Evolutionary conservation across 2,113 vertebrate genomes (phyloP), one percentile per base, ranked within the genome.

Genomic region (Hypanus sabinus): DNA sequence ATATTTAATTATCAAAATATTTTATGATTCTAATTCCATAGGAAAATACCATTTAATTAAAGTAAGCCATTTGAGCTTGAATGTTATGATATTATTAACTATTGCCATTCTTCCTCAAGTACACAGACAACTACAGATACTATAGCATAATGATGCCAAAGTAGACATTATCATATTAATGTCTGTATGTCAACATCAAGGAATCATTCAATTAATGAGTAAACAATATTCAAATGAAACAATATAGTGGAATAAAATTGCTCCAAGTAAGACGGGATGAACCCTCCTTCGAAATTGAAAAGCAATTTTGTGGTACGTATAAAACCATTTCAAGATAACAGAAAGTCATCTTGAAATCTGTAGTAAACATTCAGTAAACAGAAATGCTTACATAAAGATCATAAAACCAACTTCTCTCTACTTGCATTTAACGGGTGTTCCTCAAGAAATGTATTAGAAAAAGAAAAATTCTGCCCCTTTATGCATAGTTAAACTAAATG

Each of bases 311-410:
- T 75, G 73, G 60, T 70, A 93, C 55, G 71, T 22, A 90, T 65
- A 93, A 93, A 93, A 93, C 36, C 91, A 93, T 93, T 93, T 93
- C 62, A 90, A 88, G 83, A 88, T 38, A 70, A 93, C 36, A 71
- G 90, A 30, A 70, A 73, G 9, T 75, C 91, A 36, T 93, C 24
- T 93, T 93, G 33, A 93, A 93, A 93, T 93, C 70, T 73, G 38
- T 24, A 93, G 91, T 73, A 75, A 75, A 93, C 91, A 73, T 93
- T 93, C 91, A 93, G 73, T 73, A 12, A 93, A 75, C 91, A 93
- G 91, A 71, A 73, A 93, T 46, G 38, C 36, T 55, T 55, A 27
- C 68, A 73, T 71, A 55, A 93, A 93, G 38, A 38, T 70, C 38
- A 36, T 73, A 18, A 93, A 92, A 93, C 70, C 20, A 93, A 75